A percentile compares a stretch with the other conserved stretches of the same genome.
These are phyloP conservation scores for Drosophila sp. DNA, from an alignment of 1,140 invertebrate species.

Conservation along the genomic window DNA sequence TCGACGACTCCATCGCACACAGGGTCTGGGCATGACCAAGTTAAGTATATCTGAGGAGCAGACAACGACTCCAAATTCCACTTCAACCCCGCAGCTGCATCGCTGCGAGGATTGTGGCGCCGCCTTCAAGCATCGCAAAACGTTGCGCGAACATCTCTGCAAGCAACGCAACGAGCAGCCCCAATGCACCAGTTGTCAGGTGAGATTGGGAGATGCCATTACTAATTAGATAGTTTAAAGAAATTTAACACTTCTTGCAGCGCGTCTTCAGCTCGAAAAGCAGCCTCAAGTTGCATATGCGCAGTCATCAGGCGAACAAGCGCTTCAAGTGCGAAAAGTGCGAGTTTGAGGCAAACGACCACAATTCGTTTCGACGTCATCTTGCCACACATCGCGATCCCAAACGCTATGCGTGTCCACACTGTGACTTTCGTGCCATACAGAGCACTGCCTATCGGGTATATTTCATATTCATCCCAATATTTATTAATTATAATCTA, in stretches of 20 bases:
- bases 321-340: constrained; percentile 93
- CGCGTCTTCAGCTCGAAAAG: constrained; percentile 88
- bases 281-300: constrained; percentile 89
- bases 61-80: constrained; percentile 55
- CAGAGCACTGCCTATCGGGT: constrained; percentile 88
- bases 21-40: constrained; percentile 80
- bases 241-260: constrained; percentile 52
- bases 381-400: constrained; percentile 89
- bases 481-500: neutral
- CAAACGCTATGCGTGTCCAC: constrained; percentile 89
- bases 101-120: constrained; percentile 73
- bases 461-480: neutral
- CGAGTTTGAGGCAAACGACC: constrained; percentile 90
- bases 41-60: constrained; percentile 86
- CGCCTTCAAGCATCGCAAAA: constrained; percentile 77
- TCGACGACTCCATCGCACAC: constrained; percentile 86
- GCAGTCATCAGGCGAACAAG: constrained; percentile 90
- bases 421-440: constrained; percentile 89
- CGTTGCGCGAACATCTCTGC: constrained; percentile 75
- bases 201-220: neutral
- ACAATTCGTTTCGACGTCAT: constrained; percentile 93
- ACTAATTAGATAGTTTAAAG: too few relatives aligned
- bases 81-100: constrained; percentile 47
- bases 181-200: constrained; percentile 89
- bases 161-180: constrained; percentile 84